Base-by-base conservation (phyloP, 2,888 invertebrate species). In the Cataglyphis livida region DNA sequence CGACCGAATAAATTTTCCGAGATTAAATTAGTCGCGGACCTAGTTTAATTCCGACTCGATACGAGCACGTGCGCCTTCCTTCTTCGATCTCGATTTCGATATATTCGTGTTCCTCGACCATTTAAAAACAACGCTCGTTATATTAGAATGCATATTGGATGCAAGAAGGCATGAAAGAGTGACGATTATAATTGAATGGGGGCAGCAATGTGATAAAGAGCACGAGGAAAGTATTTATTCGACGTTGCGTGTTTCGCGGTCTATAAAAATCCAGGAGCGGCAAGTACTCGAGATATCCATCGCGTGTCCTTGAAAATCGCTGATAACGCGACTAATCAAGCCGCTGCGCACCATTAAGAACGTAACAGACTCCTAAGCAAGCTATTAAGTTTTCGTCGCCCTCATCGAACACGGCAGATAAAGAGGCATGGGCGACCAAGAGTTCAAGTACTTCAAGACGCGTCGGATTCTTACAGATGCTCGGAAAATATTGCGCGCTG, bases 321-420 rank as follows among this genome's bases (percentile, higher is more conserved):
- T 51, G 84, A 83, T 76, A 82, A 70, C 62, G 75, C 28, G n/a
- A 25, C 28, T 28, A 59, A 71, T 59, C 38, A 54, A 18, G 48
- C 15, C 25, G 64, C 21, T 81, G 44, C 25, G 44, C n/a, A 21
- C 61, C 54, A 57, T 66, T 66, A 66, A 38, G 48, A 78, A 62
- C 51, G 15, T 65, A 79, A 66, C 35, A 44, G 54, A 51, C 74
- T 76, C 48, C 18, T 48, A 48, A 70, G 81, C 78, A 78, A 78
- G 81, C 83, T 71, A 12, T 86, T 85, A 85, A 85, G 76, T 83
- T 86, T 85, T 86, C 86, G 57, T 85, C 78, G 48, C 73, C 18
- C 57, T 61, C 86, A 85, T 86, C 74, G 51, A 84, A 73, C 48
- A 51, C 44, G 41, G n/a, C 21, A 83, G 83, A 86, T 86, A 83